Evolutionary conservation across 64 coral and sea anemone genomes (phyloP), one percentile per base, ranked within the genome.

Genomic region (Montipora cactus): DNA sequence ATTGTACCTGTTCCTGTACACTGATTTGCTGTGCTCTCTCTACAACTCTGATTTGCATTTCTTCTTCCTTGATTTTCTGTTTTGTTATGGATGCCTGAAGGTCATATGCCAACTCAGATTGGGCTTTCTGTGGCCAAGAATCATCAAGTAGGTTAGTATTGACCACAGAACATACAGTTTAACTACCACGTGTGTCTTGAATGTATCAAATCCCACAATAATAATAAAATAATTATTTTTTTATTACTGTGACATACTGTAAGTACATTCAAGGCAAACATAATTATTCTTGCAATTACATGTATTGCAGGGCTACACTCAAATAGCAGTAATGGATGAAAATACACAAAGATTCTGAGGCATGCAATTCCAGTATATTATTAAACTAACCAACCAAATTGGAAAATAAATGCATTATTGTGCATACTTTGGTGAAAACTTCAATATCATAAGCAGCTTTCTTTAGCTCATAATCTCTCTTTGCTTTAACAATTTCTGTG

Each of bases 41-140:
- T 70, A 98, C 92, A 73, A 98, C 97, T 79, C 73, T 94, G 53
- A 98, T 95, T 44, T 95, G 92, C 97, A 98, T 98, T 58, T 87
- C 94, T 75, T 98, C 97, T 53, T 98, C 97, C 48, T 98, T 96
- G 74, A 98, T 98, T 55, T 93, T 92, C 94, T 98, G 97, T 89
- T 98, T 98, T 49, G 97, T 98, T 16, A 92, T 73, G 20, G 97
- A 95, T 67, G 91, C 97, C 73, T 98, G 97, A 5, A 98, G 89
- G 44, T 96, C 79, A 85, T 98, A 98, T 0, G 97, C 97, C 87
- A 98, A 58, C 44, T 98, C 67, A 0, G 97, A 95, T 74, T 95
- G 76, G 4, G 97, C 97, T 22, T 93, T 91, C 94, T 96, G 77
- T 16, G 46, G 7, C 44, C 23, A 82, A 66, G 10, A 64, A 64